Percentiles rank a stretch among this genome's conserved stretches.
Conservation (phyloP, 1,140 invertebrate genomes). For the Diorhabda elongata region DNA sequence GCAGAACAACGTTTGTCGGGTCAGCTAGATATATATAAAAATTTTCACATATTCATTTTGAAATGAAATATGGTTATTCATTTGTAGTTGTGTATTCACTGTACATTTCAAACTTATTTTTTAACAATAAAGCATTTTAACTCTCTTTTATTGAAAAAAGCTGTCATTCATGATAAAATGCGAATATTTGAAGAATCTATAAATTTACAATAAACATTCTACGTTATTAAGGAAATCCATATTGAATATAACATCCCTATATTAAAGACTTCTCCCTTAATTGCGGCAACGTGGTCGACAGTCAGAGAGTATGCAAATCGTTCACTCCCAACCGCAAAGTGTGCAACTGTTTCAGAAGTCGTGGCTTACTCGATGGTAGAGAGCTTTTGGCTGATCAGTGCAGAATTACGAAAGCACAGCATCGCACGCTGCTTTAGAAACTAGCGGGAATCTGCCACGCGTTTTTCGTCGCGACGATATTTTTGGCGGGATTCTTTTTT, state of each 20-base stretch:
- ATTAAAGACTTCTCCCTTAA: background rate
- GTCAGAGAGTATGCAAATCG: conserved; percentile 16
- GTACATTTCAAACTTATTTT: no score
- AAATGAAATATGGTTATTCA: no score
- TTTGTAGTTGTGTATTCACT: no score
- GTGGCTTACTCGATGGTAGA: conserved; percentile 5
- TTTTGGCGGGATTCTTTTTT: conserved; percentile 9
- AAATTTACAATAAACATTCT: no score
- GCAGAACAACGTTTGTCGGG: no score
- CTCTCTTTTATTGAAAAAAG: background rate
- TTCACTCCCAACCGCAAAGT: conserved; percentile 17
- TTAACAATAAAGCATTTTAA: no score
- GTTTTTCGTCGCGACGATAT: background rate
- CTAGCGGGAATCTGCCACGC: conserved; percentile 5
- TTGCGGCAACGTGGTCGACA: background rate
- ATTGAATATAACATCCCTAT: no score
- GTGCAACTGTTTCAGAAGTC: conserved; percentile 22
- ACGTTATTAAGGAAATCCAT: no score
- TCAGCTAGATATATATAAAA: no score
- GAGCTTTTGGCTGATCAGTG: conserved; percentile 11
- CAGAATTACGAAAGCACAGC: conserved; percentile 16
- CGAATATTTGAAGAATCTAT: background rate
- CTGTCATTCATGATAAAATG: background rate
- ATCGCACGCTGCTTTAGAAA: background rate
- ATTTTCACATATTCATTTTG: no score